Base-by-base conservation (phyloP, 2,113 vertebrate genomes). In the Sturnira hondurensis region DNA sequence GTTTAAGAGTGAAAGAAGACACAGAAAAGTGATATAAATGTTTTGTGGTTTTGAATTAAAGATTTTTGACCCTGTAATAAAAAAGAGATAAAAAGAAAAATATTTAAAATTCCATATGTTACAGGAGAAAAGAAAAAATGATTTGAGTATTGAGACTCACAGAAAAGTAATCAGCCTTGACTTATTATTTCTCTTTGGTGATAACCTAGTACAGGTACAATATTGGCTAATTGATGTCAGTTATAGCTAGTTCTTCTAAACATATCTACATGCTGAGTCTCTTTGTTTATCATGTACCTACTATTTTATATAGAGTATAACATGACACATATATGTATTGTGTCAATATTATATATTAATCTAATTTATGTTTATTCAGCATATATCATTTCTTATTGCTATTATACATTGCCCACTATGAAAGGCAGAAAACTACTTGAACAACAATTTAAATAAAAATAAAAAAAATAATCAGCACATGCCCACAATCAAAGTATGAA, bases 1-100 rank as follows among this genome's bases (percentile, higher is more conserved):
- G 20, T 63, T 94, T 67, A 78, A 80, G 33, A 56, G 38, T 58
- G 41, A 92, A 82, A 82, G 43, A 81, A 12, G 45, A 82, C 41
- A 63, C 13, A 73, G 45, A 96, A 83, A 97, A 92, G 82, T 41
- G 31, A 80, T 86, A 36, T 87, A 76, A 71, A 20, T 26, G 5
- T 47, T 91, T 91, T 93, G 52, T 63, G 19, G 41, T 80, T 26
- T 93, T 58, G 12, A 13, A 88, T 78, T 94, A 92, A 94, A 89
- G 82, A 54, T n/a, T 67, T 94, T 88, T 41, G 78, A 70, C 14
- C 86, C 26, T 83, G 43, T 70, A 67, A 24, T 58, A 10, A 58
- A 58, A 58, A 58, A 58, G 9, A 10, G 3, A 11, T 47, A 56
- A 86, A 65, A 45, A 2, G 24, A 56, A 70, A 78, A 74, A 45